Evolutionary conservation across 2,113 vertebrate species (phyloP).

Genomic region (Poeciliopsis prolifica): DNA sequence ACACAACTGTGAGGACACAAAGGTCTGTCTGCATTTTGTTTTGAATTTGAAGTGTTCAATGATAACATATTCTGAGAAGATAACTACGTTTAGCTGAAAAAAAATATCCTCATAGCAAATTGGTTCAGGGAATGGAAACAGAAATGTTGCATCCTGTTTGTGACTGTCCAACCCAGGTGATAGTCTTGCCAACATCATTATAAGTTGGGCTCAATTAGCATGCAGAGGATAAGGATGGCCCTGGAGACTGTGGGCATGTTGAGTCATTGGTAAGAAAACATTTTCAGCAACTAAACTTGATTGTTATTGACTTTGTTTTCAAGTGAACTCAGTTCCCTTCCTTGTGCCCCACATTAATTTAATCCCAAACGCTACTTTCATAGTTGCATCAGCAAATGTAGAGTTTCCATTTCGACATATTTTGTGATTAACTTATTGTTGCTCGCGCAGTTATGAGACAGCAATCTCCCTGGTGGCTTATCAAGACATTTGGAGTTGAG

Average conservation of each 20-base stretch:
- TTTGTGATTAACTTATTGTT: constrained; percentile 44
- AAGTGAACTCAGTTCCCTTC: constrained; percentile 34
- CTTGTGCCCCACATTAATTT: constrained; percentile 24
- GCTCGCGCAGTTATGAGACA: constrained; percentile 43
- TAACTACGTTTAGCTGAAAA: not conserved
- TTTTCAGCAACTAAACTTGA: constrained; percentile 40
- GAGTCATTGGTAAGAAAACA: constrained; percentile 43
- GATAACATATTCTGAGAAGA: constrained; percentile 14
- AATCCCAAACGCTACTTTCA: constrained; percentile 55
- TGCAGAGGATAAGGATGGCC: constrained; percentile 37
- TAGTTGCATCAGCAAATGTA: constrained; percentile 44
- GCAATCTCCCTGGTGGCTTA: constrained; percentile 52
- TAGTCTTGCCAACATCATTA: constrained; percentile 6
- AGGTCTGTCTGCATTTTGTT: constrained; percentile 14
- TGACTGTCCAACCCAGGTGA: constrained; percentile 24
- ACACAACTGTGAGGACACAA: constrained; percentile 38
- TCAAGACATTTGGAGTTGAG: constrained; percentile 53
- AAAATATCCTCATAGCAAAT: constrained; percentile 22
- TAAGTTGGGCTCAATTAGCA: constrained; percentile 59
- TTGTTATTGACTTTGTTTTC: constrained; percentile 29
- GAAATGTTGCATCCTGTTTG: constrained; percentile 52
- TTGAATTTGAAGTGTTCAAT: constrained; percentile 5
- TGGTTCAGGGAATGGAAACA: constrained; percentile 24
- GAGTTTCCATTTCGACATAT: constrained; percentile 56
- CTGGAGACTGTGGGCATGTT: constrained; percentile 50